phyloP scores from a whole-genome alignment of 1,140 invertebrate genomes.

The Bombus confusus region DNA sequence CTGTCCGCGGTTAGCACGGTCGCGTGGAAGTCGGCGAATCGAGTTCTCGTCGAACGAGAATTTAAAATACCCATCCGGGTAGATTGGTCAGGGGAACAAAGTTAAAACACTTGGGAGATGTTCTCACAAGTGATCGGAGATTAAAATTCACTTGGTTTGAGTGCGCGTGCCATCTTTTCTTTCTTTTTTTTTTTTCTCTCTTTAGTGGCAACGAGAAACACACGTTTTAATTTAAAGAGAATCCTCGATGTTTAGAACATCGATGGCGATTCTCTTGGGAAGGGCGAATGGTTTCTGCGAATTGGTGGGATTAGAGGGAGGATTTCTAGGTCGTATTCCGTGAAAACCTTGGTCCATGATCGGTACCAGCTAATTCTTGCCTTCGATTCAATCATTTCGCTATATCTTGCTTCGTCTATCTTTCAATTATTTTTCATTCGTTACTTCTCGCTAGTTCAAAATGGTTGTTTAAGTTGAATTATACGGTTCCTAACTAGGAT shows the following conservation, averaged over 20 bases:
- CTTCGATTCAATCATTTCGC: background rate
- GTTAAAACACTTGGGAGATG: background rate
- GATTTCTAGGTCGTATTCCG: background rate
- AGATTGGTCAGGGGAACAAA: background rate
- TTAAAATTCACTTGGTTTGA: background rate
- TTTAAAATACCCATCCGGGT: background rate
- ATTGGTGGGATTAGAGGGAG: background rate
- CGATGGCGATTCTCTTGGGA: constrained; percentile 8
- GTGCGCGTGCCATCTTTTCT: background rate
- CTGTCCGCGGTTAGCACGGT: background rate
- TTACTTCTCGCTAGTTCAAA: too few relatives aligned
- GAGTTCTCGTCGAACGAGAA: background rate
- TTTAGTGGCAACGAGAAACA: background rate
- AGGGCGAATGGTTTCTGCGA: background rate
- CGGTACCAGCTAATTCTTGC: background rate
- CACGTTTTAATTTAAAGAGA: background rate
- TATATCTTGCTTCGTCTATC: background rate
- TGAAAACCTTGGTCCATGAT: constrained; percentile 23
- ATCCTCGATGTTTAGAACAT: constrained; percentile 21
- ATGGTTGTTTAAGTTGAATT: background rate
- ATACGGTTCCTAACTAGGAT: background rate
- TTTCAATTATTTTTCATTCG: too few relatives aligned
- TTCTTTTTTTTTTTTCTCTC: background rate
- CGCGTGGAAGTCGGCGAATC: background rate
- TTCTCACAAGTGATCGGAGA: background rate